phyloP scores from a whole-genome alignment of 2,888 invertebrate genomes.

The Trichogramma dendrolimi region DNA sequence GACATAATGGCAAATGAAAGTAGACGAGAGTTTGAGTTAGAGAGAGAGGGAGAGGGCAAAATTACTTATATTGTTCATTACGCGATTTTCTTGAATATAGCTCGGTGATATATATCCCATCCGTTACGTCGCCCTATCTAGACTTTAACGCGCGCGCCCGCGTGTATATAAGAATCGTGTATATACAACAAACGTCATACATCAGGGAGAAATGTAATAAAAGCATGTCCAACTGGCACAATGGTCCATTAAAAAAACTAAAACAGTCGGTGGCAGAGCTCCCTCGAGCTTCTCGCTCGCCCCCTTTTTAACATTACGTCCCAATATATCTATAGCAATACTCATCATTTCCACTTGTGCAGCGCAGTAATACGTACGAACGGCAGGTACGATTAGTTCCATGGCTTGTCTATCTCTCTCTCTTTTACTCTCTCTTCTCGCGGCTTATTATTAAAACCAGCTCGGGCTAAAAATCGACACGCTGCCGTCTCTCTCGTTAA shows the following conservation, averaged over 20 bases:
- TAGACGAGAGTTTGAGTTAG: too few relatives aligned
- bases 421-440: neutral
- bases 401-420: neutral
- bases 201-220: neutral
- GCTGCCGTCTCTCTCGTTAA: too few relatives aligned
- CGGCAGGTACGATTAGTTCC: conserved; percentile 22
- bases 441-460: conserved; percentile 12
- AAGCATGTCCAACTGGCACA: too few relatives aligned
- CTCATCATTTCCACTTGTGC: conserved; percentile 21
- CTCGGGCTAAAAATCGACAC: neutral
- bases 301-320: neutral
- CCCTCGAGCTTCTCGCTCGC: too few relatives aligned
- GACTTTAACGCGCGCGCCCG: too few relatives aligned
- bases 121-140: too few relatives aligned
- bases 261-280: conserved; percentile 11
- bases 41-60: too few relatives aligned
- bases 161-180: too few relatives aligned
- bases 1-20: too few relatives aligned
- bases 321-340: conserved; percentile 23
- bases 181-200: neutral
- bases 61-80: too few relatives aligned
- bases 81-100: too few relatives aligned
- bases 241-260: conserved; percentile 21
- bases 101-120: too few relatives aligned
- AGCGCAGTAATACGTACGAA: conserved; percentile 17